Evolutionary conservation across 2,797 vertebrate genomes (phyloP).

Genomic region (Platalea minor): DNA sequence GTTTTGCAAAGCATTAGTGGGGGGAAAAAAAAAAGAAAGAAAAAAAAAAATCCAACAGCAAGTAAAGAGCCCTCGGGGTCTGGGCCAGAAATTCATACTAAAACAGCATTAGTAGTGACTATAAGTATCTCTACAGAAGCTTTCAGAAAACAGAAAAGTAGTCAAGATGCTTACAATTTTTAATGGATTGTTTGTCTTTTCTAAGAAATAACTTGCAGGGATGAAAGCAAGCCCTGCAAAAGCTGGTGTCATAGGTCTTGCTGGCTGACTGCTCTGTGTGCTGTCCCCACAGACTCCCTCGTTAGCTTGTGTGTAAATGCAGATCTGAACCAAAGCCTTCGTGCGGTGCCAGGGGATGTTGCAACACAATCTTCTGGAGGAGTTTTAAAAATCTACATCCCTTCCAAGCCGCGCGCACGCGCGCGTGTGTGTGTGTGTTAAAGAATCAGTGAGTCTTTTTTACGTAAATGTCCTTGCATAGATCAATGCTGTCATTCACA

Average conservation of each 20-base stretch:
- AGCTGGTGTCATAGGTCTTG: slow-evolving; percentile 32
- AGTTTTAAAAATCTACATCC: background rate
- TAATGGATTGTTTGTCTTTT: slow-evolving; percentile 65
- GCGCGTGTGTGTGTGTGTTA: background rate
- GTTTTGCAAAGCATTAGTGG: slow-evolving; percentile 37
- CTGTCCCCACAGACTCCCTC: background rate
- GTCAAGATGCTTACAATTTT: slow-evolving; percentile 58
- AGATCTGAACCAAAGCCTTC: background rate
- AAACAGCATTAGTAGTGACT: slow-evolving; percentile 52
- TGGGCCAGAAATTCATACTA: slow-evolving; percentile 58
- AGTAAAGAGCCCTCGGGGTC: slow-evolving; percentile 48
- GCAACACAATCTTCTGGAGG: background rate
- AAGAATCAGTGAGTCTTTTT: background rate
- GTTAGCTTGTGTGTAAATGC: background rate
- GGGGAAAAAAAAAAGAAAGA: background rate
- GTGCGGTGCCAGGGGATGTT: background rate
- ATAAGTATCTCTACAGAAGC: slow-evolving; percentile 53
- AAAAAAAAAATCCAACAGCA: slow-evolving; percentile 14
- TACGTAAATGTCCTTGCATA: background rate
- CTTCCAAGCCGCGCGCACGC: background rate
- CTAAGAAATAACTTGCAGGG: slow-evolving; percentile 58
- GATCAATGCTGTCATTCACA: background rate
- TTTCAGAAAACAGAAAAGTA: slow-evolving; percentile 64
- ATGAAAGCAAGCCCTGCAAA: slow-evolving; percentile 68
- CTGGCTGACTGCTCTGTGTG: background rate